These are phyloP conservation scores for Smittia aterrima DNA, from an alignment of 2,888 invertebrate genomes.

Conservation along the genomic window DNA sequence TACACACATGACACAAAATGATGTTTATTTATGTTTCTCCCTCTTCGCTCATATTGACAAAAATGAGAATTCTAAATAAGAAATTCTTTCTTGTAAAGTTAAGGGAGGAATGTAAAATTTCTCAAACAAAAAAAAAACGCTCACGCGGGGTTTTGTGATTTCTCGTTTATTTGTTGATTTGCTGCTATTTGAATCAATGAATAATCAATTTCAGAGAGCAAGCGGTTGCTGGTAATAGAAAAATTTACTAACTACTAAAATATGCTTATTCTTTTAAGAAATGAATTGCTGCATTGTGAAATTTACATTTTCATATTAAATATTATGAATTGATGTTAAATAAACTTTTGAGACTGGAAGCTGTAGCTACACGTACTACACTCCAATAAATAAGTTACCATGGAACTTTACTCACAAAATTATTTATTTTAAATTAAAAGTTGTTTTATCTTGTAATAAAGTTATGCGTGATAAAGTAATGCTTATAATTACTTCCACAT, in stretches of 20 bases:
- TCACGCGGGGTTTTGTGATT: background rate
- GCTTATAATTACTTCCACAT: too few relatives aligned
- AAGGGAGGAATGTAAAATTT: background rate
- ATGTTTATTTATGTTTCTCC: constrained; percentile 32
- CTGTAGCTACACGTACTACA: too few relatives aligned
- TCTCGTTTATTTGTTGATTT: background rate
- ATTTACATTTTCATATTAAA: constrained; percentile 3
- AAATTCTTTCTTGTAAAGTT: background rate
- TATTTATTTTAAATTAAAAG: too few relatives aligned
- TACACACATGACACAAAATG: constrained; percentile 33
- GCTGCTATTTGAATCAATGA: constrained; percentile 15
- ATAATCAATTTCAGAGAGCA: constrained; percentile 29
- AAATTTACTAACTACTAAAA: too few relatives aligned
- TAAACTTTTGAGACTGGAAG: background rate
- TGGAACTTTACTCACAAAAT: too few relatives aligned
- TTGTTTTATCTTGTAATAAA: too few relatives aligned
- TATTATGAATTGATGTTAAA: background rate
- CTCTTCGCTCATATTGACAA: background rate
- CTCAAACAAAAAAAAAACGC: background rate
- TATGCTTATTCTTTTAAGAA: too few relatives aligned
- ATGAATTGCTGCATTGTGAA: background rate
- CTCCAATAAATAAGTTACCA: too few relatives aligned
- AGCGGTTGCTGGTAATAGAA: background rate
- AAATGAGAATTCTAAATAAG: background rate
- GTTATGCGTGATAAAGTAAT: too few relatives aligned